phyloP scores from a whole-genome alignment of 2,113 vertebrate genomes.

The Marmota monax region DNA sequence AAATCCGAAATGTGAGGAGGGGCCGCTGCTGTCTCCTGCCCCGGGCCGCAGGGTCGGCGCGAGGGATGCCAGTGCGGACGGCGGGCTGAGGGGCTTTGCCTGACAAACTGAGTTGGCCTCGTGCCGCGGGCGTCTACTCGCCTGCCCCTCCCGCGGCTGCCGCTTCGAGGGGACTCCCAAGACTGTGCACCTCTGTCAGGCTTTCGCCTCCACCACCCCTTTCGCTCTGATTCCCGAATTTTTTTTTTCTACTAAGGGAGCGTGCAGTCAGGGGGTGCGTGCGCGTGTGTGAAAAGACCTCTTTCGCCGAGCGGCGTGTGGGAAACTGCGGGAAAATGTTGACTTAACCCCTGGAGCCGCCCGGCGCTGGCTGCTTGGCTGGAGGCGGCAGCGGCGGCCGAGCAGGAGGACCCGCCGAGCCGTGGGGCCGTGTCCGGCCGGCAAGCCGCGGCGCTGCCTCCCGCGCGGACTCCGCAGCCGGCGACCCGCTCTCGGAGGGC shows the following conservation, averaged over 20 bases:
- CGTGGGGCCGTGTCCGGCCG: slow-evolving; percentile 71
- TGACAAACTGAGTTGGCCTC: slow-evolving; percentile 63
- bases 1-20: slow-evolving; percentile 87
- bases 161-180: slow-evolving; percentile 56
- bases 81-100: slow-evolving; percentile 68
- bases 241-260: slow-evolving; percentile 39
- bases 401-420: slow-evolving; percentile 64
- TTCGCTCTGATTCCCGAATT: neutral
- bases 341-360: slow-evolving; percentile 89
- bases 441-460: slow-evolving; percentile 78
- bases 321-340: slow-evolving; percentile 91
- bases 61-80: slow-evolving; percentile 84
- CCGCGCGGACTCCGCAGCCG: slow-evolving; percentile 52
- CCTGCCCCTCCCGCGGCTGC: slow-evolving; percentile 21
- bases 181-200: slow-evolving; percentile 72
- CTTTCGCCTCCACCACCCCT: slow-evolving; percentile 18
- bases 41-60: slow-evolving; percentile 87
- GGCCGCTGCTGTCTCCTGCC: slow-evolving; percentile 85
- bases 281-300: slow-evolving; percentile 39
- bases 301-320: slow-evolving; percentile 86
- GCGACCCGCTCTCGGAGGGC: slow-evolving; percentile 28
- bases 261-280: slow-evolving; percentile 47
- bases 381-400: slow-evolving; percentile 78
- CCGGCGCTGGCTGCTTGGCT: slow-evolving; percentile 84
- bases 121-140: slow-evolving; percentile 48